Evolutionary conservation across 2,113 vertebrate genomes (phyloP).

Genomic region (Spilogale gracilis): DNA sequence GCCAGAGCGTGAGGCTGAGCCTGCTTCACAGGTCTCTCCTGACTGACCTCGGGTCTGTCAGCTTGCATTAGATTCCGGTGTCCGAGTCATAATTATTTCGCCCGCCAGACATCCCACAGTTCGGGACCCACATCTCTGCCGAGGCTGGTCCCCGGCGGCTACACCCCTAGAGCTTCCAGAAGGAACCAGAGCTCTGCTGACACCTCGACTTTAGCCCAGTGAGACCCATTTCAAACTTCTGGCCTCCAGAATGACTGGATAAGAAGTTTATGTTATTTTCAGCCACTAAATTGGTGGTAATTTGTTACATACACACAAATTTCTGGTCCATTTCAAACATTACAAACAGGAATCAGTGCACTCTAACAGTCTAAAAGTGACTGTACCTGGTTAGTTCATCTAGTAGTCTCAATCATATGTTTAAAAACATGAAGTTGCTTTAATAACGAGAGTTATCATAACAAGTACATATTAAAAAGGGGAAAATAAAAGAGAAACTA

Average conservation of each 20-base stretch:
- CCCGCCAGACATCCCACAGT: no score
- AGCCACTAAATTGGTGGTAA: neutral
- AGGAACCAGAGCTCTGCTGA: neutral
- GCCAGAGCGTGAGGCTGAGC: no score
- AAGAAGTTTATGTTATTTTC: neutral
- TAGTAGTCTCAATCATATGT: neutral
- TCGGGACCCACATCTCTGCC: no score
- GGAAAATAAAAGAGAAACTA: neutral
- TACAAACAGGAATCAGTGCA: neutral
- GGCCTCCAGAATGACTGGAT: neutral
- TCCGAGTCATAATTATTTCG: no score
- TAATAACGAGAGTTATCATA: neutral
- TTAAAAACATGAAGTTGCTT: conserved; percentile 3
- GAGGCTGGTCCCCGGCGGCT: no score
- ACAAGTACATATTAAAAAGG: neutral
- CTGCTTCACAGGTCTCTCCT: no score
- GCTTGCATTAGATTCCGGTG: no score
- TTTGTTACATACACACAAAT: neutral
- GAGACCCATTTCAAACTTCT: neutral
- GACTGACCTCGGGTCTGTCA: no score
- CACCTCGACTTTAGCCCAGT: neutral
- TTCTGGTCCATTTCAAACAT: neutral
- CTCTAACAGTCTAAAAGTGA: neutral
- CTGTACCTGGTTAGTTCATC: neutral
- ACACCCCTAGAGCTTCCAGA: neutral